A percentile compares a stretch with the other conserved stretches of the same genome.
Evolutionary conservation across 2,888 invertebrate genomes (phyloP).

Genomic region (Drosophila testacea): DNA sequence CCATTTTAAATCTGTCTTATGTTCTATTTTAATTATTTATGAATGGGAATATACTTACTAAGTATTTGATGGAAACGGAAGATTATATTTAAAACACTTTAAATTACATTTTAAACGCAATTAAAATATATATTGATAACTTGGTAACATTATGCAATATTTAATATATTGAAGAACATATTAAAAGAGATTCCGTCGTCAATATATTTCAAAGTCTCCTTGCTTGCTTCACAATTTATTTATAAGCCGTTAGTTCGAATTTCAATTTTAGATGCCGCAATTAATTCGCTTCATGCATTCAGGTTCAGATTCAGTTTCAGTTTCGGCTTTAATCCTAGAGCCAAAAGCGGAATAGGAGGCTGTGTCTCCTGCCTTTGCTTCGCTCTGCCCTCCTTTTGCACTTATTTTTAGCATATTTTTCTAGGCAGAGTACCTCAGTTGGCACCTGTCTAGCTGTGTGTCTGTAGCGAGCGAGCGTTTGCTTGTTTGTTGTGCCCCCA

Average conservation of each 20-base stretch:
- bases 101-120: background rate
- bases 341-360: conserved; percentile 17
- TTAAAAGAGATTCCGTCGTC: background rate
- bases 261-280: conserved; percentile 45
- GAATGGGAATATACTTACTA: background rate
- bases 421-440: conserved; percentile 39
- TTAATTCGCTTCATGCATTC: conserved; percentile 28
- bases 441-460: conserved; percentile 55
- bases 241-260: conserved; percentile 50
- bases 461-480: conserved; percentile 35
- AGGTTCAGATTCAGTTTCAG: background rate
- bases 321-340: conserved; percentile 34
- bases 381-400: conserved; percentile 33
- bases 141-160: background rate
- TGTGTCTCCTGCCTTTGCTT: conserved; percentile 15
- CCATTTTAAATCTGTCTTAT: background rate
- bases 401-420: conserved; percentile 71
- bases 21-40: no score
- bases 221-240: conserved; percentile 33
- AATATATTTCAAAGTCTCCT: conserved; percentile 15
- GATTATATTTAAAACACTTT: background rate
- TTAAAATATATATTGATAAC: background rate
- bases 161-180: background rate
- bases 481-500: conserved; percentile 28
- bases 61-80: background rate